Percentiles rank a stretch among this genome's conserved stretches.
Evolutionary conservation across 2,797 vertebrate genomes (phyloP).

Genomic region (Xiphorhynchus erythropygius): DNA sequence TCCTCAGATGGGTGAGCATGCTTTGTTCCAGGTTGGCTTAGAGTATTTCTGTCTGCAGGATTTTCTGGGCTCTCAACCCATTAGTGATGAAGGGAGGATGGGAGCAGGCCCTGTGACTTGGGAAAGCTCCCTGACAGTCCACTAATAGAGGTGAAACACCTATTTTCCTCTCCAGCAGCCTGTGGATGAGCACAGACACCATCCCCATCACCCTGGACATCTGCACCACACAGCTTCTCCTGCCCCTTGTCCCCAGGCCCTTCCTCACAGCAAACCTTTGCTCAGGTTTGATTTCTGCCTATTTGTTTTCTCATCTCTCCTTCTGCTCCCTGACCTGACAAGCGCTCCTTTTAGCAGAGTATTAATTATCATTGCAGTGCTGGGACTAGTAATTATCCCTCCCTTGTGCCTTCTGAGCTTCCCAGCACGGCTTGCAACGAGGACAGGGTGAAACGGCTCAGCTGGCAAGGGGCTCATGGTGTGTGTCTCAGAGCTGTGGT

Average conservation of each 20-base stretch:
- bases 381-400: constrained; percentile 68
- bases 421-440: not conserved
- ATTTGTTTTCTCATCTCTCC: not conserved
- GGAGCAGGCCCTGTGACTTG: not conserved
- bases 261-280: not conserved
- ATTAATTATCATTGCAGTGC: constrained; percentile 61
- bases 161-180: not conserved
- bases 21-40: not conserved
- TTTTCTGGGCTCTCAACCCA: not conserved
- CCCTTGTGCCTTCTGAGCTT: constrained; percentile 49
- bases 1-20: not conserved
- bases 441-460: constrained; percentile 31
- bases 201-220: not conserved
- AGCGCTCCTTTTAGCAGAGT: not conserved
- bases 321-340: constrained; percentile 44
- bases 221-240: not conserved
- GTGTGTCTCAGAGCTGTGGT: not conserved
- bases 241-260: not conserved
- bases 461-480: constrained; percentile 12
- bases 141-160: not conserved
- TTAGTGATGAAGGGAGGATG: not conserved
- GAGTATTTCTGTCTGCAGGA: not conserved
- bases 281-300: not conserved
- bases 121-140: not conserved
- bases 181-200: not conserved